phyloP scores from a whole-genome alignment of 2,113 vertebrate species.

The Melanerpes formicivorus region DNA sequence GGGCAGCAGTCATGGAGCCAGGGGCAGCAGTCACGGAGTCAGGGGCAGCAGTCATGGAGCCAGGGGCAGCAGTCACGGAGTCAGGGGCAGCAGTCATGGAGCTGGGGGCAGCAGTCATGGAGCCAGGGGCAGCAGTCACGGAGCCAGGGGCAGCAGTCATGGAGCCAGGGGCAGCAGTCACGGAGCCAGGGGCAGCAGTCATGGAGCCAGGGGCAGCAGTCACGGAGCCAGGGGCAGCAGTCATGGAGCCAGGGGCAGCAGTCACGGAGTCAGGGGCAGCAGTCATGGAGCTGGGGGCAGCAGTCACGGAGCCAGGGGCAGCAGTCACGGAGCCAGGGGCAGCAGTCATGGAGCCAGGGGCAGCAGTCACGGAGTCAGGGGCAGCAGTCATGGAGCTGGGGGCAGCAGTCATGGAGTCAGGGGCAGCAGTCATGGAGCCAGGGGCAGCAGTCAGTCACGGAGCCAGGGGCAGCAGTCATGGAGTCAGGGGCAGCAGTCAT shows the following conservation, averaged over 20 bases:
- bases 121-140: conserved; percentile 5
- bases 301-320: neutral
- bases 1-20: conserved; percentile 42
- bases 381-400: conserved; percentile 33
- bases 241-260: conserved; percentile 21
- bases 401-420: neutral
- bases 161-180: neutral
- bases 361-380: conserved; percentile 39
- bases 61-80: neutral
- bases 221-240: neutral
- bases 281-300: conserved; percentile 25
- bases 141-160: conserved; percentile 27
- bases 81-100: conserved; percentile 18
- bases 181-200: neutral
- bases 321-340: conserved; percentile 26
- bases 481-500: conserved; percentile 9
- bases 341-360: neutral
- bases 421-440: conserved; percentile 42
- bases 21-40: neutral
- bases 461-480: conserved; percentile 8
- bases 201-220: neutral
- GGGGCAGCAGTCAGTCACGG: neutral
- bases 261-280: neutral
- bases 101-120: neutral
- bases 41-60: conserved; percentile 34